Evolutionary conservation across 2,888 invertebrate species (phyloP).

Genomic region (Calameuta pallipes): DNA sequence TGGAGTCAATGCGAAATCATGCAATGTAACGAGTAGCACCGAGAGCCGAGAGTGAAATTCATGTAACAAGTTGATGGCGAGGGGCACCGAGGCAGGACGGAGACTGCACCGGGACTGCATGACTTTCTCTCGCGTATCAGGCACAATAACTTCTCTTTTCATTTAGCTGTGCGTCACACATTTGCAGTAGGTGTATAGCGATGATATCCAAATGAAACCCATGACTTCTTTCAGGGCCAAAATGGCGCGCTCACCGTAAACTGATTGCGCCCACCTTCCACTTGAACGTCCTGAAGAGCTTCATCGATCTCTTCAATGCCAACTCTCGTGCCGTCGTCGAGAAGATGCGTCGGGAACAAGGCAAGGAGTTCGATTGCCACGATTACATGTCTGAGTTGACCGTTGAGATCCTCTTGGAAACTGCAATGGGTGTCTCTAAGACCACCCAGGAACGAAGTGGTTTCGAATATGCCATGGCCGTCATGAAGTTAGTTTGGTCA

Average conservation of each 20-base stretch:
- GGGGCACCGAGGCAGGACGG: conserved; percentile 38
- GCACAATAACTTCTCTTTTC: background rate
- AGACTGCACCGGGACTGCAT: conserved; percentile 32
- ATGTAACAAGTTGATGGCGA: conserved; percentile 17
- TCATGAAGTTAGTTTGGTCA: conserved; percentile 74
- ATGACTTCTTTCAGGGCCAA: conserved; percentile 72
- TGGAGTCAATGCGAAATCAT: conserved; percentile 9
- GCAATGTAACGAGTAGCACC: conserved; percentile 20
- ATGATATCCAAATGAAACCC: background rate
- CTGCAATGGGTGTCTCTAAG: conserved; percentile 90
- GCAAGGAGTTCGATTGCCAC: conserved; percentile 80
- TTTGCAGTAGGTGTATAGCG: background rate
- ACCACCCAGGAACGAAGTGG: conserved; percentile 84
- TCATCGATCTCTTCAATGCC: conserved; percentile 86
- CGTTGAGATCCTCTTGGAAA: conserved; percentile 85
- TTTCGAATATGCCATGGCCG: conserved; percentile 87
- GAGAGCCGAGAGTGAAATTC: conserved; percentile 35
- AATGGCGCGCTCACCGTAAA: conserved; percentile 88
- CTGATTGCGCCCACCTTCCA: conserved; percentile 90
- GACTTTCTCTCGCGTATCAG: conserved; percentile 38
- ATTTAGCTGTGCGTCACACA: background rate
- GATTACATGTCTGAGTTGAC: conserved; percentile 89
- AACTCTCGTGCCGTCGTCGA: conserved; percentile 82
- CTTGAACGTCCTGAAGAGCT: conserved; percentile 86
- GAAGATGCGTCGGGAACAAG: conserved; percentile 75